These are phyloP conservation scores for Danaus chrysippus DNA, from an alignment of 2,888 invertebrate species.

Conservation along the genomic window DNA sequence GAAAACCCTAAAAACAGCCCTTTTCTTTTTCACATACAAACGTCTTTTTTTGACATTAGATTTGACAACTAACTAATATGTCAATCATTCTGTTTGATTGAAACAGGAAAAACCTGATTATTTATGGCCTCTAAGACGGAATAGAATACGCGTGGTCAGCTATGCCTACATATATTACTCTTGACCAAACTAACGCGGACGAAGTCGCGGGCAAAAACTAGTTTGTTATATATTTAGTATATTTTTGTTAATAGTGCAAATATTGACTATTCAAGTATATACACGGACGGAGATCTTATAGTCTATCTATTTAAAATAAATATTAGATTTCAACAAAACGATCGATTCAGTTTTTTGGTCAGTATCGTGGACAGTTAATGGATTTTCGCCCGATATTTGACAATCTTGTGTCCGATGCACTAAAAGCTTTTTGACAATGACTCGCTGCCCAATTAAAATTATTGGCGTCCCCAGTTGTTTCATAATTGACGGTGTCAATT, in stretches of 20 bases:
- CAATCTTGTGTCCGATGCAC: slow-evolving; percentile 52
- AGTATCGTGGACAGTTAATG: slow-evolving; percentile 49
- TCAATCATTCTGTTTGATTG: no score
- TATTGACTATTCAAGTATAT: not conserved
- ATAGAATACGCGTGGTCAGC: no score
- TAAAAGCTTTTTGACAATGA: slow-evolving; percentile 75
- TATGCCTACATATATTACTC: no score
- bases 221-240: slow-evolving; percentile 12
- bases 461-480: slow-evolving; percentile 24
- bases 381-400: slow-evolving; percentile 57
- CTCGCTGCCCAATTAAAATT: slow-evolving; percentile 47
- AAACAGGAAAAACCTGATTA: no score
- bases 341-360: slow-evolving; percentile 9
- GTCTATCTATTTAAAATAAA: not conserved
- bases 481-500: not conserved
- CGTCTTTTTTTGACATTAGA: no score
- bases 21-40: no score
- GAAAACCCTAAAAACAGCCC: no score
- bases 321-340: not conserved
- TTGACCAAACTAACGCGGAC: no score
- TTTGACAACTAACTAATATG: no score
- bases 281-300: no score
- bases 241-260: not conserved
- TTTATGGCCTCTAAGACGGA: no score
- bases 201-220: no score